These are phyloP conservation scores for Ips nitidus DNA, from an alignment of 1,140 invertebrate genomes.

Conservation along the genomic window DNA sequence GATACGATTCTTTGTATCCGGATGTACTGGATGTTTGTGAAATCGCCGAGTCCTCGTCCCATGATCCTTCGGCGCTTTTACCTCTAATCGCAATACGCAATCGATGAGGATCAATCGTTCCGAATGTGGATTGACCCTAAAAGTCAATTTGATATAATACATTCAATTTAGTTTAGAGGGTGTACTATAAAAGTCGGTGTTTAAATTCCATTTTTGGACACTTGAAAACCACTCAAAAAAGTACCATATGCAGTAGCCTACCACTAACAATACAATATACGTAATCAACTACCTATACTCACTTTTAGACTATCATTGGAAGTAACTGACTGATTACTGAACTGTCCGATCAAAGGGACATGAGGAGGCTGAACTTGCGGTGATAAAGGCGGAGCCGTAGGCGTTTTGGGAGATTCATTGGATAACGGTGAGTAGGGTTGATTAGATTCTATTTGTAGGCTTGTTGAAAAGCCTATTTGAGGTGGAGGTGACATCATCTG, in stretches of 20 bases:
- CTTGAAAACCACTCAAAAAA: neutral
- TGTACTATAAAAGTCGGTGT: no score
- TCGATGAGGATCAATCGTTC: conserved; percentile 47
- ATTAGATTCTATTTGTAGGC: conserved; percentile 26
- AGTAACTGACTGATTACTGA: conserved; percentile 23
- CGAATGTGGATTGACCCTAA: neutral
- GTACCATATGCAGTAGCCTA: neutral
- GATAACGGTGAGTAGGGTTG: conserved; percentile 31
- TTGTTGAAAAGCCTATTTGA: conserved; percentile 23
- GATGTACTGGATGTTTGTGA: conserved; percentile 78
- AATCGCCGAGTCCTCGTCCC: conserved; percentile 73
- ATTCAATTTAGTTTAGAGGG: no score
- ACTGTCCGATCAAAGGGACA: conserved; percentile 9
- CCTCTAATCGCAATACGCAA: conserved; percentile 49
- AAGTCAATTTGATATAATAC: no score
- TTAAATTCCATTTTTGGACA: no score
- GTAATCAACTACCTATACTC: neutral
- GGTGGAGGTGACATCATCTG: conserved; percentile 14
- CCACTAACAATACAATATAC: neutral
- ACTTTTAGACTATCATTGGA: conserved; percentile 22
- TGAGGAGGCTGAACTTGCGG: conserved; percentile 18
- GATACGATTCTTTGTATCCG: conserved; percentile 68
- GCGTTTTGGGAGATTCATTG: conserved; percentile 22
- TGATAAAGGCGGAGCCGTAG: conserved; percentile 6
- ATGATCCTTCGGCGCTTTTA: conserved; percentile 62